Evolutionary conservation across 2,113 vertebrate genomes (phyloP).

Genomic region (Neogobius melanostomus): DNA sequence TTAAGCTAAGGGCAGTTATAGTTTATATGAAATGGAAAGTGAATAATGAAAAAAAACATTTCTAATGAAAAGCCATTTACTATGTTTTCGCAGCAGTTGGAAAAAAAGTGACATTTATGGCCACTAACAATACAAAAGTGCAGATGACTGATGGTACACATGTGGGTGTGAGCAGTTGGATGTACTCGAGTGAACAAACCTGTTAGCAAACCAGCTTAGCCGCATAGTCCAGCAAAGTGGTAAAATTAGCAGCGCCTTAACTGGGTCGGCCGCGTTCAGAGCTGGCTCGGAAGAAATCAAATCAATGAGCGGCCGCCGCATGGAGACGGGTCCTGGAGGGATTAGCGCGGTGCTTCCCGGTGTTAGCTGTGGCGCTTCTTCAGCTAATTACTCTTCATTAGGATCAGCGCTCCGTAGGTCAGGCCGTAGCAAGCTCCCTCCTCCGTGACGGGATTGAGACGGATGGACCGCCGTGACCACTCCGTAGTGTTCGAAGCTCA

Average conservation of each 20-base stretch:
- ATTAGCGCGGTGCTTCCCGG: constrained; percentile 23
- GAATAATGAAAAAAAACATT: too few species aligned
- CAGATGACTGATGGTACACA: neutral
- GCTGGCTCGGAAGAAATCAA: constrained; percentile 14
- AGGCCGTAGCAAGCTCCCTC: constrained; percentile 33
- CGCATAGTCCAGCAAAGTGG: neutral
- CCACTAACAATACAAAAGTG: neutral
- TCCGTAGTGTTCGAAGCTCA: constrained; percentile 54
- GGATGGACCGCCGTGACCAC: constrained; percentile 53
- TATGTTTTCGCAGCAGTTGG: too few species aligned
- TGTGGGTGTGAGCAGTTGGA: neutral
- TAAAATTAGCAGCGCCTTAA: constrained; percentile 15
- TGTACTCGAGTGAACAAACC: neutral
- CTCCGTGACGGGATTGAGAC: constrained; percentile 54
- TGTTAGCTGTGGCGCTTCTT: constrained; percentile 43
- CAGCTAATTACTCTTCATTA: constrained; percentile 47
- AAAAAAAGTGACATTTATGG: too few species aligned
- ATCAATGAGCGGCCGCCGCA: constrained; percentile 15
- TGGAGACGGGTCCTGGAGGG: constrained; percentile 5
- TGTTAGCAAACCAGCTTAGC: neutral
- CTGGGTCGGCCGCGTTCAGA: constrained; percentile 12
- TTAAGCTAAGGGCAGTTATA: too few species aligned
- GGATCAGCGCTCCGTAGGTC: constrained; percentile 45
- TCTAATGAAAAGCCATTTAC: too few species aligned
- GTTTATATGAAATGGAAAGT: too few species aligned